Base-by-base conservation (phyloP, 1,140 invertebrate genomes). In the Drosophila asahinai region DNA sequence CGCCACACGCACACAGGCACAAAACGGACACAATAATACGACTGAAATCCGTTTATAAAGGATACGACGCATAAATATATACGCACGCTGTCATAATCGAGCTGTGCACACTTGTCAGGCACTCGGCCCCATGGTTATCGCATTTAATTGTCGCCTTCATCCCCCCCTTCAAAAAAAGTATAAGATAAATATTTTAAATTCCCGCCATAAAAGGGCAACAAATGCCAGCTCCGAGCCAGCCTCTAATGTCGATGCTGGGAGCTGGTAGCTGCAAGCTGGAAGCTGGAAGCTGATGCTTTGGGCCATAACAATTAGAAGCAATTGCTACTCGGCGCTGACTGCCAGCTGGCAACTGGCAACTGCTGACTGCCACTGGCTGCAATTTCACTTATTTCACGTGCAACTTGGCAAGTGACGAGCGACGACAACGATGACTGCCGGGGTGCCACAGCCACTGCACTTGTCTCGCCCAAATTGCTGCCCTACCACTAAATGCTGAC, bases 221-320 rank as follows among this genome's bases (percentile, higher is more conserved):
- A 59, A 73, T 73, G 70, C 67, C 63, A 52, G 15, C 51, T 54
- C 5, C n/a, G 9, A 12, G 27, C 27, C 14, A 66, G 30, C 15
- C 30, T n/a, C 65, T 49, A 65, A 45, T 45, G 30, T 15, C 15
- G 61, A 54, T 60, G 33, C 33, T 36, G 52, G 33, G 5, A 49
- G 17, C 52, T 38, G 52, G 33, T 12, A 38, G 52, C 33, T 36
- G 33, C 17, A 2, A 36, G 7, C 17, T 38, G 33, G 17, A 22
- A 12, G 61, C 57, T 75, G 36, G 36, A 62, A 63, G 77, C 65
- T 72, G 57, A 40, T 58, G 62, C 77, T 66, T n/a, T 59, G 38
- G 77, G 84, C 78, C 75, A 80, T 80, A 75, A 84, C 84, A 86
- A 89, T 89, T 89, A 90, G 84, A 80, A 90, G 81, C 84, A 90